A percentile compares a stretch with the other conserved stretches of the same genome.
Evolutionary conservation across 2,113 vertebrate genomes (phyloP).

Genomic region (Protobothrops mucrosquamatus): DNA sequence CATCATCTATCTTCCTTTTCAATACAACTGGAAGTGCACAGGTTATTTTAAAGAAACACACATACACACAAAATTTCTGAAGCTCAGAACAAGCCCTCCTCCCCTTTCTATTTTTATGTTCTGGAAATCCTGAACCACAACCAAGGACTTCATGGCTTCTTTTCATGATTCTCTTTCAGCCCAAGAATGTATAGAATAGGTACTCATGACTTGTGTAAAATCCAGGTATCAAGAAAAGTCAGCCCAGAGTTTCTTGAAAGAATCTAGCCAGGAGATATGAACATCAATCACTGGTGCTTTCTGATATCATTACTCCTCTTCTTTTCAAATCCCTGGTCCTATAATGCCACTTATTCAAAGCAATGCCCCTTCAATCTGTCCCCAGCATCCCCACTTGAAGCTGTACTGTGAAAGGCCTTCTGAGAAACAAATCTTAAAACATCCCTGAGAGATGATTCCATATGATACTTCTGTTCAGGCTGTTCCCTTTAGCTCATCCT

Average conservation of each 20-base stretch:
- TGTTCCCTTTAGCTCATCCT: conserved; percentile 3
- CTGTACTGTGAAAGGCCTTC: not conserved
- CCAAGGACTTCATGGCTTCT: not conserved
- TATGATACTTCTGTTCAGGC: not conserved
- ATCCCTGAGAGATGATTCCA: not conserved
- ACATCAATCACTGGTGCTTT: not conserved
- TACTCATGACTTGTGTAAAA: not conserved
- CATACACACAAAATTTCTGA: not conserved
- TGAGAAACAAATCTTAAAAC: not conserved
- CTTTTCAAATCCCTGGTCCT: not conserved
- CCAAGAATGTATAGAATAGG: not conserved
- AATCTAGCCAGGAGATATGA: not conserved
- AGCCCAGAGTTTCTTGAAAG: not conserved
- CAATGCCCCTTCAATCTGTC: not conserved
- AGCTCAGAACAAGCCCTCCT: not conserved
- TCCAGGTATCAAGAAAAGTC: not conserved
- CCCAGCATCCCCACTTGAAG: not conserved
- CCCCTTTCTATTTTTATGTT: not conserved
- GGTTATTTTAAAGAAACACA: not conserved
- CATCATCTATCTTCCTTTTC: not conserved
- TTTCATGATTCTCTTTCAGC: not conserved
- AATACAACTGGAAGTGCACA: not conserved
- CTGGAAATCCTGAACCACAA: not conserved
- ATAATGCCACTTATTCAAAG: not conserved
- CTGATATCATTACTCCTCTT: not conserved